Evolutionary conservation across 2,113 vertebrate genomes (phyloP).

Genomic region (Hiodon tergisus): DNA sequence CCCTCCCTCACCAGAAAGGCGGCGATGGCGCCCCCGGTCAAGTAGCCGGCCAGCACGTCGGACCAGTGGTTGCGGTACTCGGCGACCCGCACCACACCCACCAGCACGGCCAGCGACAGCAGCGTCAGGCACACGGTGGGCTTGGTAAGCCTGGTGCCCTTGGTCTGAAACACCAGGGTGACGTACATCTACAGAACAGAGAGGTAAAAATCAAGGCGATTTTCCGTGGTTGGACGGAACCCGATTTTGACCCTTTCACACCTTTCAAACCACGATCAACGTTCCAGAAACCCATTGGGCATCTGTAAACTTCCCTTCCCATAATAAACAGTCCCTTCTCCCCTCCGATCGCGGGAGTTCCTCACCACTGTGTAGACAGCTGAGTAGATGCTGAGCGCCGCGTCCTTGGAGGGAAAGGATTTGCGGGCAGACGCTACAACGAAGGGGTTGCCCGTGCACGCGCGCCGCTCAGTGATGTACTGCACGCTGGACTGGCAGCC

Average conservation of each 20-base stretch:
- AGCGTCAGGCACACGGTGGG: conserved; percentile 78
- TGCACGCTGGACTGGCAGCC: conserved; percentile 71
- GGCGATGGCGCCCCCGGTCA: conserved; percentile 76
- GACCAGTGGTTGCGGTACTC: conserved; percentile 90
- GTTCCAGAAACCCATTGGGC: not conserved
- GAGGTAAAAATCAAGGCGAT: conserved; percentile 11
- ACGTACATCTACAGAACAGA: conserved; percentile 76
- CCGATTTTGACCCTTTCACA: conserved; percentile 1
- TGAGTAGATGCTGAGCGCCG: conserved; percentile 75
- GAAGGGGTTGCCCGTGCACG: conserved; percentile 76
- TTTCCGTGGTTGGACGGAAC: too few species aligned
- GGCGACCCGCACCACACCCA: conserved; percentile 76
- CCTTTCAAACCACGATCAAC: not conserved
- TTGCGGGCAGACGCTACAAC: conserved; percentile 73
- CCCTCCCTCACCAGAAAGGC: conserved; percentile 74
- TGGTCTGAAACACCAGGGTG: conserved; percentile 76
- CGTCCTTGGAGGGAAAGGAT: conserved; percentile 85
- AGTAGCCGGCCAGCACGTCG: conserved; percentile 77
- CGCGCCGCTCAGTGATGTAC: conserved; percentile 72
- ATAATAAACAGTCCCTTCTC: not conserved
- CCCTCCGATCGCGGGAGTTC: conserved; percentile 17
- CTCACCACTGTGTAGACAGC: conserved; percentile 78
- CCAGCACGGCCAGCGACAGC: conserved; percentile 75
- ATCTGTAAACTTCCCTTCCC: not conserved
- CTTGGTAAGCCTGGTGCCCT: conserved; percentile 82